Evolutionary conservation across 2,113 vertebrate species (phyloP), one percentile per base, ranked within the genome.

Genomic region (Furnarius figulus): DNA sequence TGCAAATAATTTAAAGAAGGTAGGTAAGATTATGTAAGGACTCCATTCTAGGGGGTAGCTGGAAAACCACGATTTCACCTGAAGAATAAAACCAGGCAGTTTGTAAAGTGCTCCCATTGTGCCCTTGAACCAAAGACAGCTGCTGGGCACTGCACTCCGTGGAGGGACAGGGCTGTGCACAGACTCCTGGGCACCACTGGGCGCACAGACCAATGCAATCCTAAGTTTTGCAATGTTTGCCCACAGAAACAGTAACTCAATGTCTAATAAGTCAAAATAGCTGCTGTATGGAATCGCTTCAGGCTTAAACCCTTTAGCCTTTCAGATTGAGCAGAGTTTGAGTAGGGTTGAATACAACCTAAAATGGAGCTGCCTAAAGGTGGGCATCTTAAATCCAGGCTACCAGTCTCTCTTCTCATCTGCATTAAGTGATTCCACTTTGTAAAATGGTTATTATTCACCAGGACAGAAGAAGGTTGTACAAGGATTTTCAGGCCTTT

Each of bases 101-200:
- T 44, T 63, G 20, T 53, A 50, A 89, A 83, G 42, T 28, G 25
- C 18, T 86, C 9, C 52, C 14, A 3, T 22, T 1, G 1, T 33
- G 27, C 30, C 8, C 24, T 55, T 35, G 50, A 50, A 35, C 19
- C 73, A n/a, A 74, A 86, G 53, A 8, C 40, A 86, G 4, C 2
- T n/a, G 30, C 15, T 37, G 37, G 31, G 27, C 12, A 6, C 44
- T 25, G 52, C 3, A 7, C 10, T n/a, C 6, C 10, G 1, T 4
- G 37, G 56, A 72, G 37, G 44, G 22, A 10, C 2, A 5, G 59
- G 44, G 24, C 30, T 58, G 37, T 1, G 13, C 0, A 1, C 62
- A 18, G 16, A 8, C 71, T 88, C 44, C 67, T 4, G 22, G 30
- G 21, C 23, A 49, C n/a, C 31, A 9, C 1, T 0, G 0, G 6